phyloP scores from a whole-genome alignment of 1,140 invertebrate genomes.

The Lucilia sericata region DNA sequence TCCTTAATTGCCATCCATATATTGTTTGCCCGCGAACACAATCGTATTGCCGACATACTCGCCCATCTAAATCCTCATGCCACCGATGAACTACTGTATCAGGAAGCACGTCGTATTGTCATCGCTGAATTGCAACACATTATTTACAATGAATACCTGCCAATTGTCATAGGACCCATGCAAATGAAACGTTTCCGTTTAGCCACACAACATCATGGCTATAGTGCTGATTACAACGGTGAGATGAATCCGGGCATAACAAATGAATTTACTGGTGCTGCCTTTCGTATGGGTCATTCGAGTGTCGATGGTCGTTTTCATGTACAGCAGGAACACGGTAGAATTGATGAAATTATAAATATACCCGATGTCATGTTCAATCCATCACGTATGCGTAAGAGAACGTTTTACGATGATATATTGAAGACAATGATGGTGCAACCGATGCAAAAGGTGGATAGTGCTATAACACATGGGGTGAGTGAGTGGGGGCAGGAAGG shows the following conservation, averaged over 20 bases:
- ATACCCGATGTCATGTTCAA: constrained; percentile 77
- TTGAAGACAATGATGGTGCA: constrained; percentile 71
- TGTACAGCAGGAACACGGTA: constrained; percentile 60
- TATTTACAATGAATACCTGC: constrained; percentile 90
- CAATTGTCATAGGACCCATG: constrained; percentile 79
- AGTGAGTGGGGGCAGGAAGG: not conserved
- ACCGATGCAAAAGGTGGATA: constrained; percentile 74
- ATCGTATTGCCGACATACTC: constrained; percentile 80
- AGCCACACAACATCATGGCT: constrained; percentile 65
- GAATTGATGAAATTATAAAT: constrained; percentile 72
- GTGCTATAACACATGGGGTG: constrained; percentile 72
- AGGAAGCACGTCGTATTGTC: constrained; percentile 85
- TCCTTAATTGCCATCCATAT: constrained; percentile 86
- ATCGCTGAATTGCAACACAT: constrained; percentile 91
- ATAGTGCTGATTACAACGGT: constrained; percentile 71
- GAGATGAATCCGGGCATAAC: constrained; percentile 79
- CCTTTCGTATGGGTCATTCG: constrained; percentile 88
- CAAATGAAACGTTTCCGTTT: constrained; percentile 72
- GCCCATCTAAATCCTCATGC: constrained; percentile 76
- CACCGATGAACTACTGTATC: constrained; percentile 81
- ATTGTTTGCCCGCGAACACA: constrained; percentile 89
- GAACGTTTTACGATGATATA: constrained; percentile 72
- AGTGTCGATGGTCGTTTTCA: constrained; percentile 71
- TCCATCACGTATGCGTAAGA: constrained; percentile 72
- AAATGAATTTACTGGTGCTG: constrained; percentile 90